Conservation (phyloP, 1,140 invertebrate genomes). For the Himalopsyche phryganea region DNA sequence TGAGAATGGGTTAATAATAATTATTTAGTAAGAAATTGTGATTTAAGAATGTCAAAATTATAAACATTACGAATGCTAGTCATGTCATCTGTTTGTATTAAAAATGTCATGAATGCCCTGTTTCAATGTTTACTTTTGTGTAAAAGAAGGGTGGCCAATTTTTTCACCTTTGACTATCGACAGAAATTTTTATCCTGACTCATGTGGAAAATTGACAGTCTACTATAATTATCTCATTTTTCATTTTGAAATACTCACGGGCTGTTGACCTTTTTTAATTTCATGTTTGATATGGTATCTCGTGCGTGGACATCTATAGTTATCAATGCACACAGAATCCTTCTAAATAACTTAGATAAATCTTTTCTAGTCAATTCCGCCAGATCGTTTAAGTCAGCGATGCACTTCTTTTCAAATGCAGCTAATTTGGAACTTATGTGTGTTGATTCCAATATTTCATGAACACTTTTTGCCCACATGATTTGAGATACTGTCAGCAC, state of each 20-base stretch:
- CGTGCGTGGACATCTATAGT: slow-evolving; percentile 85
- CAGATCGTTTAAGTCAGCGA: slow-evolving; percentile 71
- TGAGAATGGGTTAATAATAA: no score
- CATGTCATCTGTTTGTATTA: no score
- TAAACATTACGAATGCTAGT: no score
- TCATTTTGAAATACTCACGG: slow-evolving; percentile 57
- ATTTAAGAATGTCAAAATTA: no score
- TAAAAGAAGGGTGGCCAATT: no score
- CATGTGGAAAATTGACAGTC: no score
- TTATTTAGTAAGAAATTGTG: no score
- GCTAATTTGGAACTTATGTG: slow-evolving; percentile 53
- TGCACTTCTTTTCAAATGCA: slow-evolving; percentile 67
- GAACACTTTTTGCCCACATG: slow-evolving; percentile 78
- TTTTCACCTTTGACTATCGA: no score
- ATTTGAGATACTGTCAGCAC: slow-evolving; percentile 81
- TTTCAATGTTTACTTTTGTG: no score
- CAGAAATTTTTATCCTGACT: no score
- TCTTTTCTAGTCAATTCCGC: slow-evolving; percentile 72
- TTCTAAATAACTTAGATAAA: slow-evolving; percentile 65
- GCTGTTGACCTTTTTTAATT: slow-evolving; percentile 59
- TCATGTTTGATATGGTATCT: slow-evolving; percentile 74
- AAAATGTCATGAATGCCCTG: no score
- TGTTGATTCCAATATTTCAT: slow-evolving; percentile 62
- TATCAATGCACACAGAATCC: slow-evolving; percentile 76
- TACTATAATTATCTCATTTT: no score